A percentile compares a stretch with the other conserved stretches of the same genome.
Evolutionary conservation across 2,888 invertebrate genomes (phyloP).

Genomic region (Imbricaverruca yamaguchii): DNA sequence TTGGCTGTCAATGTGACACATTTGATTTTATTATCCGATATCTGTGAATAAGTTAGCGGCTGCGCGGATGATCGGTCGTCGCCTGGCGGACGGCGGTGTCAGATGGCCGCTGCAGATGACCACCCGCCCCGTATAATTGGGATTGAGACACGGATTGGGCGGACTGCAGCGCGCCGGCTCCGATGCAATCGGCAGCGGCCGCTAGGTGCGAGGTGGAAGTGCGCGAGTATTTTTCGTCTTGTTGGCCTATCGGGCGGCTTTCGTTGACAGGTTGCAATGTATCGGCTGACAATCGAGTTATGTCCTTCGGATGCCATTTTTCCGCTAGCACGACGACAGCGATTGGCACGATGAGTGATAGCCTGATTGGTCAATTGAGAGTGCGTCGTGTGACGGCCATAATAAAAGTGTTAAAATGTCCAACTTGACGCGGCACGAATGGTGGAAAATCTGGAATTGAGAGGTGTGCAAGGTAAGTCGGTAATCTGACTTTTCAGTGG

Average conservation of each 20-base stretch:
- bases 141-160: background rate
- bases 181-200: background rate
- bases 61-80: background rate
- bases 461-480: too few relatives aligned
- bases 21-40: conserved; percentile 6
- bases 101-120: background rate
- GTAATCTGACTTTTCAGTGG: too few relatives aligned
- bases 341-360: too few relatives aligned
- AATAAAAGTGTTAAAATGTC: too few relatives aligned
- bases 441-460: too few relatives aligned
- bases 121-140: background rate
- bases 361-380: too few relatives aligned
- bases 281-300: background rate
- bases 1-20: conserved; percentile 13
- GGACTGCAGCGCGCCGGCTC: background rate
- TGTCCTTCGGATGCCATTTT: background rate
- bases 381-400: too few relatives aligned
- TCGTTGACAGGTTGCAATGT: background rate
- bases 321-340: background rate
- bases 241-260: background rate
- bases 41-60: background rate
- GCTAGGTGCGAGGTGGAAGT: too few relatives aligned
- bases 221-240: background rate
- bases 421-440: too few relatives aligned
- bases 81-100: background rate